Conservation (phyloP, 2,113 vertebrate genomes). For the Tupaia chinensis region DNA sequence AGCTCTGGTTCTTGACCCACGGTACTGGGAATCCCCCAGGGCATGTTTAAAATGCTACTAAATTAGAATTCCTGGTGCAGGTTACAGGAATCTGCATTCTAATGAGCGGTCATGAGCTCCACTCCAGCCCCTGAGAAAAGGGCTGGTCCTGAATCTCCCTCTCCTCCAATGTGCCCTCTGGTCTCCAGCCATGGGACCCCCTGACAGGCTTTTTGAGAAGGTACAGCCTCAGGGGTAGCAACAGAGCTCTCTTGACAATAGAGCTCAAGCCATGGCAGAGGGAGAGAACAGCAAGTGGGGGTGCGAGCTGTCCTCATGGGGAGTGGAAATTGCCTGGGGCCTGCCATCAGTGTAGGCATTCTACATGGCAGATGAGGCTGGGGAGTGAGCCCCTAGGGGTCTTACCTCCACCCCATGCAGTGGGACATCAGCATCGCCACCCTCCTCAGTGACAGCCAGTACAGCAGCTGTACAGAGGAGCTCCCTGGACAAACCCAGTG, state of each 20-base stretch:
- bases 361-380: not conserved
- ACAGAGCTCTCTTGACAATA: not conserved
- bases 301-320: too few species aligned
- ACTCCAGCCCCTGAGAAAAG: not conserved
- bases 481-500: too few species aligned
- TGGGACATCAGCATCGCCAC: not conserved
- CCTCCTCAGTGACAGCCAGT: too few species aligned
- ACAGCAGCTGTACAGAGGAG: too few species aligned
- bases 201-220: not conserved
- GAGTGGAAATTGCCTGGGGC: too few species aligned
- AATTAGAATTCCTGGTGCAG: not conserved
- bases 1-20: fast-evolving
- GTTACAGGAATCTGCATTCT: not conserved
- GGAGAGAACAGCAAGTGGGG: too few species aligned
- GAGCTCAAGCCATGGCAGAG: too few species aligned
- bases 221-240: not conserved
- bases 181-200: too few species aligned
- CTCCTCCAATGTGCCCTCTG: too few species aligned
- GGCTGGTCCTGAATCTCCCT: too few species aligned
- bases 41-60: not conserved
- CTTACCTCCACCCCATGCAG: not conserved
- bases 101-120: not conserved
- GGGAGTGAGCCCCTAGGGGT: not conserved
- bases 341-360: not conserved
- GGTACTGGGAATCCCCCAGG: not conserved